These are phyloP conservation scores for Sacculina carcini DNA, from an alignment of 2,888 invertebrate genomes.

Conservation along the genomic window DNA sequence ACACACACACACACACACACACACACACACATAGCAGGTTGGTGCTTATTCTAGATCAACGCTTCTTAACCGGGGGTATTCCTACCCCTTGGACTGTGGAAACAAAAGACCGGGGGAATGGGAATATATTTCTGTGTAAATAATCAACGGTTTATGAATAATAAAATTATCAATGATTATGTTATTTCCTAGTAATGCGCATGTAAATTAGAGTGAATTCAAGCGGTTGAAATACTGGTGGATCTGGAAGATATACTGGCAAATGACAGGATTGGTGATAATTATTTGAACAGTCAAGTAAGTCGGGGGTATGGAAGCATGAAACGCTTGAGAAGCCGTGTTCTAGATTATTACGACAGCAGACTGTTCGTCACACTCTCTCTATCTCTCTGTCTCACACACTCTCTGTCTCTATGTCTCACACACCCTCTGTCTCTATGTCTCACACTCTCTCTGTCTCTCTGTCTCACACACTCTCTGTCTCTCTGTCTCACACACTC, in stretches of 20 bases:
- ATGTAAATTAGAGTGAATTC: too few relatives aligned
- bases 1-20: conserved; percentile 22
- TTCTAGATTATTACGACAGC: too few relatives aligned
- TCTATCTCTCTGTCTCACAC: background rate
- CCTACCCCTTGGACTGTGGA: background rate
- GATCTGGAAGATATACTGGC: too few relatives aligned
- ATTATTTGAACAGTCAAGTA: too few relatives aligned
- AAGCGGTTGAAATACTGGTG: too few relatives aligned
- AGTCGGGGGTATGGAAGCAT: too few relatives aligned
- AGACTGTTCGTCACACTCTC: background rate
- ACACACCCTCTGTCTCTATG: background rate
- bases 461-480: background rate
- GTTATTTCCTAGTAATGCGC: too few relatives aligned
- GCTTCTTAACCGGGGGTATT: background rate
- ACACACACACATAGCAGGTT: conserved; percentile 20
- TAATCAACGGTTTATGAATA: too few relatives aligned
- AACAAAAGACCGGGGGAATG: too few relatives aligned
- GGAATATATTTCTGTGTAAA: background rate
- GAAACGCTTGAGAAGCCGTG: too few relatives aligned
- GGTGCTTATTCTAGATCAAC: background rate
- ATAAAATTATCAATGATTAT: too few relatives aligned
- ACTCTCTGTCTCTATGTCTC: background rate
- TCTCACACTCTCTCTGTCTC: background rate
- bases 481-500: background rate
- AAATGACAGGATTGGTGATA: too few relatives aligned